phyloP scores from a whole-genome alignment of 64 coral and sea anemone species.

The Montipora foliosa region DNA sequence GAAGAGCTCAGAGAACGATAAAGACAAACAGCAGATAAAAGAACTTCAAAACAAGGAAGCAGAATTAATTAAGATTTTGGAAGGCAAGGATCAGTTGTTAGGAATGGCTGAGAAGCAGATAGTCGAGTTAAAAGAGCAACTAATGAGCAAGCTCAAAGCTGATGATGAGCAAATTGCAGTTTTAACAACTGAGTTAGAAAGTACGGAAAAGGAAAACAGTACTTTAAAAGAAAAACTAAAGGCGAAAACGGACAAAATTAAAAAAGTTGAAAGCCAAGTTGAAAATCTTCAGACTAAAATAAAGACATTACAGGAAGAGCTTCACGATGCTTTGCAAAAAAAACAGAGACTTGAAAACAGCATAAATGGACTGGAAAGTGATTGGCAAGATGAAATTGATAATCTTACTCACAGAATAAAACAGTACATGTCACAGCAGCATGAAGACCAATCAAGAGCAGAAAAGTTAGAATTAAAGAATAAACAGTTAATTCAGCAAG shows the following conservation, averaged over 20 bases:
- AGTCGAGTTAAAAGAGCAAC: conserved; percentile 70
- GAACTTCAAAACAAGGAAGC: conserved; percentile 72
- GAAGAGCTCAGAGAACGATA: conserved; percentile 83
- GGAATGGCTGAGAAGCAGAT: conserved; percentile 79
- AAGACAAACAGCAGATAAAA: conserved; percentile 79
- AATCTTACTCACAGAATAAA: conserved; percentile 62
- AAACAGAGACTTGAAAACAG: conserved; percentile 72
- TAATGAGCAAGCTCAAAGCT: conserved; percentile 51
- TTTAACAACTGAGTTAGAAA: conserved; percentile 76
- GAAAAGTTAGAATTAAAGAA: conserved; percentile 88
- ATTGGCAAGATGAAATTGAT: conserved; percentile 83
- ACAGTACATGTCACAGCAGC: conserved; percentile 73
- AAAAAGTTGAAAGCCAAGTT: conserved; percentile 70
- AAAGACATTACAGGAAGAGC: conserved; percentile 70
- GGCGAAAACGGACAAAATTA: conserved; percentile 74
- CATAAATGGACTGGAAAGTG: conserved; percentile 57
- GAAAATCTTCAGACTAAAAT: conserved; percentile 78
- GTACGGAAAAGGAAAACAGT: conserved; percentile 66
- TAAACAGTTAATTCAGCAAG: conserved; percentile 80
- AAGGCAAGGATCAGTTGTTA: conserved; percentile 72
- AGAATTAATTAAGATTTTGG: conserved; percentile 57
- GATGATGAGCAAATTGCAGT: conserved; percentile 64
- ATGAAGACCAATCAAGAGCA: conserved; percentile 65
- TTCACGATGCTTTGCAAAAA: conserved; percentile 46
- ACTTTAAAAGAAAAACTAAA: conserved; percentile 76